phyloP scores from a whole-genome alignment of 2,888 invertebrate species.

The Nephrotoma guestfalica region DNA sequence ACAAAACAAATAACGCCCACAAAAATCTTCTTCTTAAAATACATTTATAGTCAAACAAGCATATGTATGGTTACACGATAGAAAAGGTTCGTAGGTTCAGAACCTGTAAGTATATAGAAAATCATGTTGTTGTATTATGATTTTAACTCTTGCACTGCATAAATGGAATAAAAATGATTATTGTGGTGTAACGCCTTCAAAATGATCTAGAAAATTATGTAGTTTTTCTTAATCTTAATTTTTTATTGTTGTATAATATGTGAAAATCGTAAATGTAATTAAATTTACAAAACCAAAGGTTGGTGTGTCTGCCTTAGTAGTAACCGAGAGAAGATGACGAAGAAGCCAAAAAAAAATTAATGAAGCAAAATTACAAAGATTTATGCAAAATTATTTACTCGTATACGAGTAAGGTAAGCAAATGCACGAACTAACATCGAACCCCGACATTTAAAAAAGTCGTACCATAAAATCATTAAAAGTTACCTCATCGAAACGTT shows the following conservation, averaged over 20 bases:
- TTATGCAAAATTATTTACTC: neutral
- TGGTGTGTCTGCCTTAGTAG: neutral
- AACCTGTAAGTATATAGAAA: neutral
- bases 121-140: neutral
- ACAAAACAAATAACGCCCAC: neutral
- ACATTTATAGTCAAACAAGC: neutral
- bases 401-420: neutral
- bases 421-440: neutral
- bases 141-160: neutral
- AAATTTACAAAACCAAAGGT: neutral
- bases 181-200: constrained; percentile 1
- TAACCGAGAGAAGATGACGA: neutral
- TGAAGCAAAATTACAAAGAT: neutral
- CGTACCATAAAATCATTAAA: neutral
- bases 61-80: neutral
- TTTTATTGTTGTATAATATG: neutral
- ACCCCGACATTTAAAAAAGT: neutral
- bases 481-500: neutral
- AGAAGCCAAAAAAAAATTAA: neutral
- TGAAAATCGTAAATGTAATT: neutral
- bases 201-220: constrained; percentile 3
- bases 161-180: neutral
- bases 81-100: constrained; percentile 2
- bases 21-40: neutral
- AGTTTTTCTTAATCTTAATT: neutral